phyloP scores from a whole-genome alignment of 2,797 vertebrate species.

The Hyperoplus immaculatus region DNA sequence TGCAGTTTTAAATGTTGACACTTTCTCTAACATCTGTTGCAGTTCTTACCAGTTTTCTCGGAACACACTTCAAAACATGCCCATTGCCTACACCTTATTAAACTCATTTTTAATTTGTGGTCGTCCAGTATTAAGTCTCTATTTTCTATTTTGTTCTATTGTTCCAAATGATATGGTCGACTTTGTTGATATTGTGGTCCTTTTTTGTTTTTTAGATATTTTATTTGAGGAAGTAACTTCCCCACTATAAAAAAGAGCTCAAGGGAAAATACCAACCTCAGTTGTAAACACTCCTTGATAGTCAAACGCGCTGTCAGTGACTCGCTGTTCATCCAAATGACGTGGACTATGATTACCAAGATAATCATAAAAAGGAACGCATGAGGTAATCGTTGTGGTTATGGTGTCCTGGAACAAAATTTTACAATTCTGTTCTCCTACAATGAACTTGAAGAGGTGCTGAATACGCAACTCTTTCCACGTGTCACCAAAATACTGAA shows the following conservation, averaged over 20 bases:
- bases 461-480: conserved; percentile 70
- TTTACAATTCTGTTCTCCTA: conserved; percentile 52
- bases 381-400: conserved; percentile 57
- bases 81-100: conserved; percentile 30
- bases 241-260: neutral
- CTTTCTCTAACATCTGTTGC: conserved; percentile 42
- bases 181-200: conserved; percentile 22
- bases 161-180: conserved; percentile 10
- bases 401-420: conserved; percentile 55
- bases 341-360: conserved; percentile 27
- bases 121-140: neutral
- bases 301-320: conserved; percentile 15
- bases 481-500: conserved; percentile 52
- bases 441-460: conserved; percentile 48
- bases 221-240: conserved; percentile 7
- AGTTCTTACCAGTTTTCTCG: conserved; percentile 26
- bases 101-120: conserved; percentile 32
- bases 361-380: conserved; percentile 24
- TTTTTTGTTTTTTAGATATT: conserved; percentile 7
- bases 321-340: conserved; percentile 14
- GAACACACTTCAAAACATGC: conserved; percentile 6
- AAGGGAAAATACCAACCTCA: conserved; percentile 14
- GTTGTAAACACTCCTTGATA: conserved; percentile 32
- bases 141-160: conserved; percentile 11
- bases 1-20: conserved; percentile 23